Base-by-base conservation (phyloP, 2,888 invertebrate genomes). In the Apeira syringaria region DNA sequence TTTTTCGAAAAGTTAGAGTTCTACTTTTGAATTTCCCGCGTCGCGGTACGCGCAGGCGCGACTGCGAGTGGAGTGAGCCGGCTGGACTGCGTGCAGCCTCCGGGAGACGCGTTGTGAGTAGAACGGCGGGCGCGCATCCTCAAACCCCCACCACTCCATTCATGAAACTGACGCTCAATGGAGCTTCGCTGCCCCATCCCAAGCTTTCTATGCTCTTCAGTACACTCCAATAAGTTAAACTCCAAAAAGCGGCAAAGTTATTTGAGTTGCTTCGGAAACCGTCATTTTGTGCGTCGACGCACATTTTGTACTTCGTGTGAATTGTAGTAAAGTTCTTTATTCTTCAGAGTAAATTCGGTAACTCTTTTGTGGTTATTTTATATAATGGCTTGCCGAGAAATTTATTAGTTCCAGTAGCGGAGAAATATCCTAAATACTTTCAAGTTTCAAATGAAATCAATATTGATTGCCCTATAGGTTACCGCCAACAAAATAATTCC, bases 131-230 rank as follows among this genome's bases (percentile, higher is more conserved):
- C 76, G 60, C 59, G 71, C 73, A 71, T 71, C 76, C 66, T 61
- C 55, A 56, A 59, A 51, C 69, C 84, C 77, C 84, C 84, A 69
- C 87, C 83, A 77, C 68, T 53, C 45, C 80, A 86, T 86, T 85
- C 83, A 86, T 86, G 80, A 85, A 80, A 73, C 62, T 49, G 30
- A 52, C 58, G 53, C 61, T 83, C 72, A 83, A 80, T 83, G 37
- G 76, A 60, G 64, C 63, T 65, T 61, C 47, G 35, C 32, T 3
- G 24, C 8, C 9, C 24, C 5, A 24, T n/a, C 24, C 5, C 8
- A 24, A 46, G 39, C 45, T 46, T 45, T 45, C 35, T 40, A 35
- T 27, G 51, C 62, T 58, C 61, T 65, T 59, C 58, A 42, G 24
- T 44, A 35, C 34, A 35, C 17, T 35, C n/a, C n/a, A n/a, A n/a